These are phyloP conservation scores for Clamator glandarius DNA, from an alignment of 2,797 vertebrate species.

Conservation along the genomic window DNA sequence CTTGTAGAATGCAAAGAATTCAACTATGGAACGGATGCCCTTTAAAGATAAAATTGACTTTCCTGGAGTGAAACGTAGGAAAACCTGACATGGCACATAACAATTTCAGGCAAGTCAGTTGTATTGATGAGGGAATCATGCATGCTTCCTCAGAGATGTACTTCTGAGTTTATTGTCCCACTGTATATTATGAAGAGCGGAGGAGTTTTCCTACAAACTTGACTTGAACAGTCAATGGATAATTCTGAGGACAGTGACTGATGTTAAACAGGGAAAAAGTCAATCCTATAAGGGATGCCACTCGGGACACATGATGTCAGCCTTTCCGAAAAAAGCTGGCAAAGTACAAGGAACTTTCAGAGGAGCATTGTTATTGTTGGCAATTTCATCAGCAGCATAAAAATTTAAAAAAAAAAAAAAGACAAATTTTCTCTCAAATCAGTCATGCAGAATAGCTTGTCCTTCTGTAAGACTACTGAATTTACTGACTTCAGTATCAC, in stretches of 20 bases:
- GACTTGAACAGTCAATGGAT: neutral
- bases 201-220: neutral
- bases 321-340: neutral
- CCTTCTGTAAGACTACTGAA: neutral
- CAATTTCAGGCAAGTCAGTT: neutral
- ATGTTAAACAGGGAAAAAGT: neutral
- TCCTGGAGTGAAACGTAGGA: neutral
- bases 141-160: neutral
- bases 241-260: neutral
- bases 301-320: rapidly evolving
- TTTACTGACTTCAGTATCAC: neutral
- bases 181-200: neutral
- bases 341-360: neutral
- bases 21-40: neutral
- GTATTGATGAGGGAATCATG: neutral
- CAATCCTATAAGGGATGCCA: neutral
- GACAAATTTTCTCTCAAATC: neutral
- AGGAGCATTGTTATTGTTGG: neutral
- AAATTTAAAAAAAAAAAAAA: neutral
- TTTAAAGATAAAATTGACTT: neutral
- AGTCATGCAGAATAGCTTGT: neutral
- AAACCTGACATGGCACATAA: neutral
- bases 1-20: neutral
- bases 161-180: neutral
- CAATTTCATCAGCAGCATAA: neutral